Conservation (phyloP, 2,888 invertebrate genomes). For the Sturmia bella region DNA sequence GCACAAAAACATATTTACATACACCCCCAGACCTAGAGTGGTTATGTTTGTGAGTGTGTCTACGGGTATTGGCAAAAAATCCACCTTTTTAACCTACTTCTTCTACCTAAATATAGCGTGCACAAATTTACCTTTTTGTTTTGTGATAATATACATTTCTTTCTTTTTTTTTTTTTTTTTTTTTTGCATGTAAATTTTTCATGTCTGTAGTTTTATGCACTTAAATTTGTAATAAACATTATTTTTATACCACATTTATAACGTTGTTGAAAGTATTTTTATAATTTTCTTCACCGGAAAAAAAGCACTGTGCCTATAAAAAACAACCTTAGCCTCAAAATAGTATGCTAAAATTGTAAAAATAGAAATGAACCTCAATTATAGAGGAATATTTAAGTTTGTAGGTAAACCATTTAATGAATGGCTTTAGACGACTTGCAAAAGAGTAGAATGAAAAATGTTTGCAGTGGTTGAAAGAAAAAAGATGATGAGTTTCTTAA, state of each 20-base stretch:
- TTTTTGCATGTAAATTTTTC: not conserved
- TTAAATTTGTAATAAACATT: constrained; percentile 47
- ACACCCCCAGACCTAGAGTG: not conserved
- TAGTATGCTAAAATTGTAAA: constrained; percentile 28
- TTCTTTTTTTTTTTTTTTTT: not conserved
- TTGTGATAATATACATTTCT: not conserved
- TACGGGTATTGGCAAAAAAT: constrained; percentile 12
- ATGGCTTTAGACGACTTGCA: not conserved
- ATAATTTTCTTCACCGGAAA: not conserved
- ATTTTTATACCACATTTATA: constrained; percentile 46
- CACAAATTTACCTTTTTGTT: constrained; percentile 37
- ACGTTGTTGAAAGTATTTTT: constrained; percentile 46
- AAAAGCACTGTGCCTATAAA: constrained; percentile 1
- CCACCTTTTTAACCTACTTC: constrained; percentile 69
- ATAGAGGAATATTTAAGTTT: not conserved
- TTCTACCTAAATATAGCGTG: constrained; percentile 57
- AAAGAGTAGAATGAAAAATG: not conserved
- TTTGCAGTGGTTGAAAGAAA: not conserved
- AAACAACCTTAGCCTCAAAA: constrained; percentile 12
- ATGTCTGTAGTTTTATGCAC: constrained; percentile 1
- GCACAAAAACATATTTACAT: not conserved
- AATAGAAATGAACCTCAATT: constrained; percentile 27
- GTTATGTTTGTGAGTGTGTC: not conserved
- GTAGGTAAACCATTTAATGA: constrained; percentile 5
- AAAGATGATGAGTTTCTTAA: too few species aligned